These are phyloP conservation scores for Drosophila pseudotakahashii DNA, from an alignment of 2,888 invertebrate genomes.

Conservation along the genomic window DNA sequence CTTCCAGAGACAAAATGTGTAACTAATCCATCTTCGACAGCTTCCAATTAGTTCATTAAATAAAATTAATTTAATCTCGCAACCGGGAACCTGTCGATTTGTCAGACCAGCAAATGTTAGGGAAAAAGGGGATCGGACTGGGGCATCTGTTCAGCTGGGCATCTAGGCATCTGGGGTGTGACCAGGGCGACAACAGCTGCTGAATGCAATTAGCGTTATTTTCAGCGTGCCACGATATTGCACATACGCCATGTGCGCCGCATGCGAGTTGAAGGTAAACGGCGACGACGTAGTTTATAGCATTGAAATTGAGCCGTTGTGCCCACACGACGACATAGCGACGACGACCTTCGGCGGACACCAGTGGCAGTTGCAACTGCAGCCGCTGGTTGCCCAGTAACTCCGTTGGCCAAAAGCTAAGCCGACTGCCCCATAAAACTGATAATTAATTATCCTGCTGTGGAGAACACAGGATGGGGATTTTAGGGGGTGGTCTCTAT, in stretches of 20 bases:
- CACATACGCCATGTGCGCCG: constrained; percentile 64
- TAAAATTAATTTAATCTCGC: constrained; percentile 23
- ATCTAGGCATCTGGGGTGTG: constrained; percentile 14
- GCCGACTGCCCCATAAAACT: constrained; percentile 62
- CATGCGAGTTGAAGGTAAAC: constrained; percentile 69
- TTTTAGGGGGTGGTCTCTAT: neutral
- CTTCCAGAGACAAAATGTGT: too few relatives aligned
- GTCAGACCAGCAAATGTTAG: constrained; percentile 15
- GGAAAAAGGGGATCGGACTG: neutral
- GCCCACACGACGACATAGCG: constrained; percentile 16
- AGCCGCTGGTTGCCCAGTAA: constrained; percentile 28
- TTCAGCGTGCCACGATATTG: constrained; percentile 65
- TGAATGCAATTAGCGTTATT: constrained; percentile 74
- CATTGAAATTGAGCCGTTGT: constrained; percentile 66
- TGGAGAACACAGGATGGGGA: constrained; percentile 6
- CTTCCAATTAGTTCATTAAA: constrained; percentile 17
- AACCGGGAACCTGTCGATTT: constrained; percentile 38
- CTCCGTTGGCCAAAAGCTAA: constrained; percentile 46
- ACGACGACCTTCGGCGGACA: constrained; percentile 66
- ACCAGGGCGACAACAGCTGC: constrained; percentile 57
- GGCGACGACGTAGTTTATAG: constrained; percentile 70
- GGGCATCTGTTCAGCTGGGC: too few relatives aligned
- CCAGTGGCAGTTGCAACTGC: constrained; percentile 29
- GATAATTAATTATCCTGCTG: constrained; percentile 80
- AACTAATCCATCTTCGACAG: constrained; percentile 4